phyloP scores from a whole-genome alignment of 2,113 vertebrate species.

The Paracanthobrama guichenoti region DNA sequence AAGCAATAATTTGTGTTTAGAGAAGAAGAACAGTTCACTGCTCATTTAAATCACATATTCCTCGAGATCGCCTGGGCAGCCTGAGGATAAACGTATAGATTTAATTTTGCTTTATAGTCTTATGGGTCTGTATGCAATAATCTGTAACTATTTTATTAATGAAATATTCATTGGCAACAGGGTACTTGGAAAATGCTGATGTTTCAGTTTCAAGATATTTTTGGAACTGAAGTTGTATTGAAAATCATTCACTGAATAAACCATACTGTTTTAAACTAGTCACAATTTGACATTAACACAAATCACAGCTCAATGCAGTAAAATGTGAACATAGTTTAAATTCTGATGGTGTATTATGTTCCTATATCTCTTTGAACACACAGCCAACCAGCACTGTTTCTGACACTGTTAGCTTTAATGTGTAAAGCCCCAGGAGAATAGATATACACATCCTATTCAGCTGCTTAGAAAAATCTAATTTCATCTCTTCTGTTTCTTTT shows the following conservation, averaged over 20 bases:
- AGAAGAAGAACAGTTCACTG: background rate
- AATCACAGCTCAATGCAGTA: constrained; percentile 18
- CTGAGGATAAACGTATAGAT: background rate
- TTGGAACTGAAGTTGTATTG: background rate
- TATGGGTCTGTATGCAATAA: background rate
- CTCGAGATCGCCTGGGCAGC: background rate
- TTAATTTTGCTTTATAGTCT: background rate
- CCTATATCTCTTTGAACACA: constrained; percentile 4
- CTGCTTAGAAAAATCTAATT: background rate
- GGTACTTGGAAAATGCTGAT: background rate
- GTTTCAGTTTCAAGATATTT: background rate
- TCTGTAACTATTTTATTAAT: background rate
- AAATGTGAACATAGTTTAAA: constrained; percentile 29
- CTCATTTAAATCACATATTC: background rate
- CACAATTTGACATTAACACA: background rate
- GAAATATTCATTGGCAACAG: background rate
- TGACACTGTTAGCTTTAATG: constrained; percentile 9
- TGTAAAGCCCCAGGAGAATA: constrained; percentile 8
- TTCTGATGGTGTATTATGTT: constrained; percentile 15
- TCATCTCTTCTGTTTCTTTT: background rate
- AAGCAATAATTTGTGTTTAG: background rate
- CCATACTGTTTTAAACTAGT: background rate
- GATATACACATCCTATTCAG: background rate
- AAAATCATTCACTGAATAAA: background rate
- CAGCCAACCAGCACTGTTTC: background rate